Percentiles rank a stretch among this genome's conserved stretches.
Evolutionary conservation across 2,113 vertebrate genomes (phyloP).

Genomic region (Camelus bactrianus): DNA sequence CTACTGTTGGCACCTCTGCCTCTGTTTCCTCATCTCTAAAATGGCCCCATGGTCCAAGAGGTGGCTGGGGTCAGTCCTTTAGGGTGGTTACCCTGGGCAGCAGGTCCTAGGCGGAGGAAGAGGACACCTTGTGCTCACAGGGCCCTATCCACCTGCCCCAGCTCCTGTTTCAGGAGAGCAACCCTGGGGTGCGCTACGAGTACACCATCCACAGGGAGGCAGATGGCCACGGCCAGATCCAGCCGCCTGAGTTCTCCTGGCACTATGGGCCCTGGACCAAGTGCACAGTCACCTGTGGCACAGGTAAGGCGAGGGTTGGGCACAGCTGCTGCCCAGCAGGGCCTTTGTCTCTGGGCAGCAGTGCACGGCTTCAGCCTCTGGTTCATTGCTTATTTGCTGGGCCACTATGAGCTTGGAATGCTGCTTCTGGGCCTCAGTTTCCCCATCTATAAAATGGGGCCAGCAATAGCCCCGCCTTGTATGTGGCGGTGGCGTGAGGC

Average conservation of each 20-base stretch:
- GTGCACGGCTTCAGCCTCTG: fast-evolving
- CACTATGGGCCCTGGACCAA: slow-evolving; percentile 93
- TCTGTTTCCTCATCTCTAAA: neutral
- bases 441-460: neutral
- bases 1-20: neutral
- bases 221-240: slow-evolving; percentile 60
- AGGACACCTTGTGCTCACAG: neutral
- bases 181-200: slow-evolving; percentile 95
- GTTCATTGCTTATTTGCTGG: neutral
- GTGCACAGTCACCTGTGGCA: slow-evolving; percentile 94
- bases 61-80: neutral
- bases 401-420: fast-evolving
- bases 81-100: neutral
- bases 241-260: slow-evolving; percentile 91
- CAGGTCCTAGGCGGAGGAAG: neutral
- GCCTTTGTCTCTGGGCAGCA: neutral
- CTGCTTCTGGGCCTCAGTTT: neutral
- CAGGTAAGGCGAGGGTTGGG: slow-evolving; percentile 85
- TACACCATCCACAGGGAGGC: slow-evolving; percentile 92
- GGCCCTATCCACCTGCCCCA: slow-evolving; percentile 56
- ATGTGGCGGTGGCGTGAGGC: fast-evolving
- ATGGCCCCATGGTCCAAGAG: neutral
- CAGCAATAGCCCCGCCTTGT: fast-evolving
- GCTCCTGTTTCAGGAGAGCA: slow-evolving; percentile 97
- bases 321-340: fast-evolving